Evolutionary conservation across 2,113 vertebrate genomes (phyloP).

Genomic region (Carassius gibelio): DNA sequence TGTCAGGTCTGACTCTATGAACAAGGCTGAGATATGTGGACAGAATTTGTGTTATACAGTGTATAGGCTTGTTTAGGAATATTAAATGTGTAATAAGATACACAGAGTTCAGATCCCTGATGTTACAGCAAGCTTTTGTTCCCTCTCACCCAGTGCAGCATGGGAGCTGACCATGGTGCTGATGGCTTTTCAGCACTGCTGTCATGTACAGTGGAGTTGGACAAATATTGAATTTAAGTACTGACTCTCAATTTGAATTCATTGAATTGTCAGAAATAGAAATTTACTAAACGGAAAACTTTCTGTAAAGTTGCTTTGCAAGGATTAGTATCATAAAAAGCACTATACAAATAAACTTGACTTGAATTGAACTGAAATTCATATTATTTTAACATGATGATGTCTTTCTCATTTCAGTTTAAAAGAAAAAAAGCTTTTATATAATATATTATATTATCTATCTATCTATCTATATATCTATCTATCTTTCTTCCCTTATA

Average conservation of each 20-base stretch:
- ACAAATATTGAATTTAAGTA: not conserved
- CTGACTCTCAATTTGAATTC: not conserved
- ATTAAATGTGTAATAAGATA: not conserved
- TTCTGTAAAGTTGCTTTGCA: too few relatives aligned
- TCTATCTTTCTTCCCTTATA: not conserved
- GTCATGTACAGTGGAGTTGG: not conserved
- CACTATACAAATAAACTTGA: too few relatives aligned
- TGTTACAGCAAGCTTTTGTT: not conserved
- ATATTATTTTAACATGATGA: too few relatives aligned
- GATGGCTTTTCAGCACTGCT: slow-evolving; percentile 10
- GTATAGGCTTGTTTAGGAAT: not conserved
- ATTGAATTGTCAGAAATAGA: not conserved
- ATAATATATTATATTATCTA: not conserved
- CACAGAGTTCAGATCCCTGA: not conserved
- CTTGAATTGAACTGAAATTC: too few relatives aligned
- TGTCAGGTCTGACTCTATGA: not conserved
- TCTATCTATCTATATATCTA: not conserved
- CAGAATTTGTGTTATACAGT: not conserved
- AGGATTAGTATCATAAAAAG: too few relatives aligned
- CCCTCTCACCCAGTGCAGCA: not conserved
- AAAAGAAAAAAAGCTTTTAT: not conserved
- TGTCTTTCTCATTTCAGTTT: not conserved
- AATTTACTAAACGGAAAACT: too few relatives aligned
- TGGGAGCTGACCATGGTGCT: slow-evolving; percentile 31
- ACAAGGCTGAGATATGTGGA: not conserved